These are phyloP conservation scores for Chironomus striatipennis DNA, from an alignment of 1,140 invertebrate species.

Conservation along the genomic window DNA sequence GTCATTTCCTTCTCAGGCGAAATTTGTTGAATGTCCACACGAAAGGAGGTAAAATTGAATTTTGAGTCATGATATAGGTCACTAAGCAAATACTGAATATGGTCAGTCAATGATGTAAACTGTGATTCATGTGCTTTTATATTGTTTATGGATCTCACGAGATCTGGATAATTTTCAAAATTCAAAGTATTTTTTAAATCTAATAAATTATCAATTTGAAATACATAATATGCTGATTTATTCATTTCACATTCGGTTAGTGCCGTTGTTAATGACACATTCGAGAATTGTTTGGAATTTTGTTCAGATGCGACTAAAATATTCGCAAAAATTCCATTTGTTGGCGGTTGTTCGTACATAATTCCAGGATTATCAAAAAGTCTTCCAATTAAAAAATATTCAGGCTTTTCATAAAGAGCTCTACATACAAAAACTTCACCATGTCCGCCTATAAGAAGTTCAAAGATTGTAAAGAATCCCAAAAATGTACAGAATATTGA, in stretches of 20 bases:
- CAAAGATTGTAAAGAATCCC: conserved; percentile 37
- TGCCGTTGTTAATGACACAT: neutral
- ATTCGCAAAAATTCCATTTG: conserved; percentile 50
- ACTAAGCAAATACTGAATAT: conserved; percentile 50
- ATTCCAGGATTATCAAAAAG: conserved; percentile 53
- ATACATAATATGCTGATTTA: conserved; percentile 58
- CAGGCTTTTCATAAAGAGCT: conserved; percentile 49
- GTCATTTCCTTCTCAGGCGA: conserved; percentile 60
- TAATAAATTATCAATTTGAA: conserved; percentile 54
- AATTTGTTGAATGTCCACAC: conserved; percentile 50
- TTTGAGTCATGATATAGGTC: conserved; percentile 52
- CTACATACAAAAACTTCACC: conserved; percentile 51
- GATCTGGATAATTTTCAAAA: conserved; percentile 38
- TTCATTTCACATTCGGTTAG: conserved; percentile 59
- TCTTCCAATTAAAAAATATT: conserved; percentile 47
- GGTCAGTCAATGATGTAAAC: conserved; percentile 43
- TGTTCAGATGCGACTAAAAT: conserved; percentile 36
- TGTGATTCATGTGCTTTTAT: conserved; percentile 37
- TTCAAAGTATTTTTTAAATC: conserved; percentile 52
- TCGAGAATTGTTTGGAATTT: conserved; percentile 27
- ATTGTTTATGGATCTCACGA: conserved; percentile 36
- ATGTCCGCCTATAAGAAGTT: conserved; percentile 42
- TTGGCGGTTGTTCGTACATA: conserved; percentile 39
- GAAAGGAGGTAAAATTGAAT: conserved; percentile 59
- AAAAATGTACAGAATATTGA: conserved; percentile 37